A percentile compares a stretch with the other conserved stretches of the same genome.
Conservation (phyloP, 2,888 invertebrate genomes). For the Hecatera dysodea region DNA sequence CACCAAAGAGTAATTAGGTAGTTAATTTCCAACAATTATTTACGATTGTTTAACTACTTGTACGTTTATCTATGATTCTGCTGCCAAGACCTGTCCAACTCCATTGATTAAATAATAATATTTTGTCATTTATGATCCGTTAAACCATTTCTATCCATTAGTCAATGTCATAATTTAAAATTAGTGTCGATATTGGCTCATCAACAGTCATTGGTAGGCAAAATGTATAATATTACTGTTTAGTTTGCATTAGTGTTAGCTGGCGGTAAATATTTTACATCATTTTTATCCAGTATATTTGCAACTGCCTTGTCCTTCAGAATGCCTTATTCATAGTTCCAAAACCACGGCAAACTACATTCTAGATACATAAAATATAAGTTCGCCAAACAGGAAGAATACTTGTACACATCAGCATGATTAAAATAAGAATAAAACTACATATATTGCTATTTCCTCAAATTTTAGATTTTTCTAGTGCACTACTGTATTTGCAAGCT, state of each 20-base stretch:
- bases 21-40: conserved; percentile 50
- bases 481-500: not conserved
- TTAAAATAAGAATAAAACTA: not conserved
- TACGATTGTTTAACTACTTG: conserved; percentile 48
- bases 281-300: not conserved
- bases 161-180: conserved; percentile 1
- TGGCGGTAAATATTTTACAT: conserved; percentile 4
- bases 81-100: conserved; percentile 42
- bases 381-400: not conserved
- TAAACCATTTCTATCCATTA: conserved; percentile 20
- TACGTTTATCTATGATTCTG: conserved; percentile 31
- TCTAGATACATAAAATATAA: not conserved
- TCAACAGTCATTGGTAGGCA: not conserved
- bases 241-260: not conserved
- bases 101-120: conserved; percentile 35
- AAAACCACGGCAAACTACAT: not conserved
- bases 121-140: conserved; percentile 12
- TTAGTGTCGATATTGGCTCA: conserved; percentile 23
- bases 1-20: conserved; percentile 53
- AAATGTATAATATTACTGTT: not conserved
- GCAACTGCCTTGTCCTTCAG: not conserved
- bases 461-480: not conserved
- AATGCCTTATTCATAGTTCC: not conserved
- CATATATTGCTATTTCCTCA: not conserved
- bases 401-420: not conserved